A percentile compares a stretch with the other conserved stretches of the same genome.
These are phyloP conservation scores for Struthio camelus DNA, from an alignment of 2,113 vertebrate genomes.

Conservation along the genomic window DNA sequence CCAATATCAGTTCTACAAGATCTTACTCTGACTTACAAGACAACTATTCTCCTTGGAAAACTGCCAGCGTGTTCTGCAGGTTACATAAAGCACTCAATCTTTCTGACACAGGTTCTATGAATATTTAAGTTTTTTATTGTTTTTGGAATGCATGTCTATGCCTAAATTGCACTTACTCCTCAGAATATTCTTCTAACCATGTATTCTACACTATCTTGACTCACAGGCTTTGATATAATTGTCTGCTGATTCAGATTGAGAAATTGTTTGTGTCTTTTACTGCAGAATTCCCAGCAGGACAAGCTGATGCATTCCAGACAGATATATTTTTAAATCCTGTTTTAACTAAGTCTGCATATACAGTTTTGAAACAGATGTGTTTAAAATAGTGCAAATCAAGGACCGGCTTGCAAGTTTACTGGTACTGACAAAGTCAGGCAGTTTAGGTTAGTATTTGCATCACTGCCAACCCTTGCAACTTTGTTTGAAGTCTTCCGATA, in stretches of 20 bases:
- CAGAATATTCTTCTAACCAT: neutral
- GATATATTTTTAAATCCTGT: neutral
- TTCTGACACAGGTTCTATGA: neutral
- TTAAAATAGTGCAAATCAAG: neutral
- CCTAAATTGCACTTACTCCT: neutral
- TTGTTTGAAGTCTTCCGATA: neutral
- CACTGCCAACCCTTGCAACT: neutral
- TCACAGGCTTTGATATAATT: neutral
- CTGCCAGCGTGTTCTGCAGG: neutral
- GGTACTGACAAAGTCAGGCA: neutral
- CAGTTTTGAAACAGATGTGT: neutral
- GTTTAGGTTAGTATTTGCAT: neutral
- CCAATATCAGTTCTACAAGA: neutral
- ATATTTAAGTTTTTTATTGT: neutral
- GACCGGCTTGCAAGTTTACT: neutral
- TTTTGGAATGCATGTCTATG: neutral
- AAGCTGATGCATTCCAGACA: neutral
- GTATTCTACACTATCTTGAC: neutral
- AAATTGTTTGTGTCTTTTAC: neutral
- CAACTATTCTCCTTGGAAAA: constrained; percentile 12
- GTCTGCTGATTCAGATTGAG: neutral
- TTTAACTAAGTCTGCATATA: neutral
- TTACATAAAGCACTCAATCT: neutral
- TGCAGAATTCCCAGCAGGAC: neutral
- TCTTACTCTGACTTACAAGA: neutral